phyloP scores from a whole-genome alignment of 1,140 invertebrate species.

The Zaprionus tsacasi region DNA sequence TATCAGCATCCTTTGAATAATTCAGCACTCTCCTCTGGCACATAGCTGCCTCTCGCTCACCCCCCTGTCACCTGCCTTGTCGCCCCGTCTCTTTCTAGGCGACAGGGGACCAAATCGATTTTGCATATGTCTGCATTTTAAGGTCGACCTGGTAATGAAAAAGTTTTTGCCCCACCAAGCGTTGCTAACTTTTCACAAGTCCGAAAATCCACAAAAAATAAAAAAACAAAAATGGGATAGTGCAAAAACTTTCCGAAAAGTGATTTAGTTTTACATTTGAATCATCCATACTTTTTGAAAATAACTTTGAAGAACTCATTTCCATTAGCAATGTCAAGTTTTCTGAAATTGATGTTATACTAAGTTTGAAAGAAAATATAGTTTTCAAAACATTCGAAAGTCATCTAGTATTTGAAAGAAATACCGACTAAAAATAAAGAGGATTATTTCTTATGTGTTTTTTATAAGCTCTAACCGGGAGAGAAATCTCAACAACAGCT shows the following conservation, averaged over 20 bases:
- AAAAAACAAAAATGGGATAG: not conserved
- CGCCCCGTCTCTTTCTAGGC: not conserved
- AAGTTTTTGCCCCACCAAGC: conserved; percentile 30
- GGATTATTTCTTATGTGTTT: conserved; percentile 9
- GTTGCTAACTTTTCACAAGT: not conserved
- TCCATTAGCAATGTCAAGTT: not conserved
- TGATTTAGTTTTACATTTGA: conserved; percentile 24
- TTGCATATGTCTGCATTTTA: conserved; percentile 48
- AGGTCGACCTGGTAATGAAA: conserved; percentile 46
- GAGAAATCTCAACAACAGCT: conserved; percentile 33
- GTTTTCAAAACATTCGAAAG: not conserved
- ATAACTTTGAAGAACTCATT: not conserved
- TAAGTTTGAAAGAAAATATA: not conserved
- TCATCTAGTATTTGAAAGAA: not conserved
- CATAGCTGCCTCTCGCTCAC: not conserved
- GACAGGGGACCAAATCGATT: conserved; percentile 39
- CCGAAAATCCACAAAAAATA: too few relatives aligned
- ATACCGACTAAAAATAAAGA: conserved; percentile 3
- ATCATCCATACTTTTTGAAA: conserved; percentile 1
- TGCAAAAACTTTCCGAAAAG: conserved; percentile 20
- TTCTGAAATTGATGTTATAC: not conserved
- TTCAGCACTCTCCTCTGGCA: conserved; percentile 24
- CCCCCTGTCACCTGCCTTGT: too few relatives aligned
- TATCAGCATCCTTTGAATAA: conserved; percentile 43
- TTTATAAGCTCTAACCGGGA: conserved; percentile 9